Evolutionary conservation across 2,888 invertebrate genomes (phyloP), one percentile per base, ranked within the genome.

Genomic region (Campaea margaritaria): DNA sequence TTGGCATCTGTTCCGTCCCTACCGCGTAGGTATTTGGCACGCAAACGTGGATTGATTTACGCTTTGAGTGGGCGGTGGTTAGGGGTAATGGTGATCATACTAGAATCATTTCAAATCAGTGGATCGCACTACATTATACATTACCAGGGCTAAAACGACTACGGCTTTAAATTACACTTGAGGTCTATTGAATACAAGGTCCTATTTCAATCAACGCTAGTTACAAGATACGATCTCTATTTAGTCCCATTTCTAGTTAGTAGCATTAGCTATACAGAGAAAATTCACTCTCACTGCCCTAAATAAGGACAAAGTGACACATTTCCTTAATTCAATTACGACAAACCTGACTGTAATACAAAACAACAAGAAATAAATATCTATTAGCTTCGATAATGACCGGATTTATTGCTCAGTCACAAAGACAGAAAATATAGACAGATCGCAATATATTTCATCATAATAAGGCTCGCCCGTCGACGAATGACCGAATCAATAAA

Each of bases 401-500:
- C 60, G 43, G 68, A 77, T 76, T 76, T 79, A 79, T 76, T 74
- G 74, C 69, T 67, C 50, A 67, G 69, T 67, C 70, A 72, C 65
- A 65, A 72, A 73, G 57, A 72, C 68, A 69, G 66, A 69, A 47
- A 68, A 73, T 71, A 72, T 72, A 71, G 69, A 72, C 67, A 68
- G 77, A 73, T 75, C 71, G 65, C 65, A 69, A 74, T 67, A 75
- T 65, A 73, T 75, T 76, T 73, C 67, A 67, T 71, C 69, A 73
- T 72, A 73, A 72, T 73, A 73, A 65, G 67, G 52, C 63, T 67
- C 48, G 68, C 58, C 69, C 64, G 67, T 62, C 55, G 70, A 69
- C 72, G 68, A 75, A 74, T 69, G 70, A 64, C 68, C 66, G 70
- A 78, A 76, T 79, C 77, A 78, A 74, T 78, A 75, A 72, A 75